Percentiles rank a stretch among this genome's conserved stretches.
phyloP scores from a whole-genome alignment of 2,888 invertebrate genomes.

The Athalia rosae region DNA sequence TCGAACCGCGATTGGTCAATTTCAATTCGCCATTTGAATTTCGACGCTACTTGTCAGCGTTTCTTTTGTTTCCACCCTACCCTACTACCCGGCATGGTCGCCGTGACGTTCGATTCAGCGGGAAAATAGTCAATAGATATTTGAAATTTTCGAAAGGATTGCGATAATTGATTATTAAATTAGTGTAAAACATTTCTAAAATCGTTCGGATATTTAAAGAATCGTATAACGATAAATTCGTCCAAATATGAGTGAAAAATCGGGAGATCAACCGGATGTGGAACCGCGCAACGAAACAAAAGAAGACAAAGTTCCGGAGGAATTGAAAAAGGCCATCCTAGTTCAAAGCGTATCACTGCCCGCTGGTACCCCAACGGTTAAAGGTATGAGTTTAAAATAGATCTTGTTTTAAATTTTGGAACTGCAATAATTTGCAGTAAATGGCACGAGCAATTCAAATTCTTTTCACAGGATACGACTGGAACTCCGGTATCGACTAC shows the following conservation, averaged over 20 bases:
- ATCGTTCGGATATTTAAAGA: neutral
- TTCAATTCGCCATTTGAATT: too few relatives aligned
- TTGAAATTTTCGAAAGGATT: too few relatives aligned
- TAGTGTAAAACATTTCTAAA: slow-evolving; percentile 2
- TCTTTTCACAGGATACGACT: slow-evolving; percentile 87
- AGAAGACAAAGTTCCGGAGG: slow-evolving; percentile 68
- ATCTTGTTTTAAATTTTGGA: neutral
- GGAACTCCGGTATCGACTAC: slow-evolving; percentile 92
- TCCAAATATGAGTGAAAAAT: slow-evolving; percentile 23
- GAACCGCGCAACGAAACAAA: neutral
- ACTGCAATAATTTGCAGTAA: neutral
- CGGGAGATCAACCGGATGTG: neutral
- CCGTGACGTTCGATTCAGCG: too few relatives aligned
- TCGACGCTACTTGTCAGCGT: too few relatives aligned
- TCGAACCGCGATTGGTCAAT: too few relatives aligned
- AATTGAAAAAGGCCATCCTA: slow-evolving; percentile 83
- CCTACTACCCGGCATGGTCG: too few relatives aligned
- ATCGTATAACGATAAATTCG: neutral
- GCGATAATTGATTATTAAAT: neutral
- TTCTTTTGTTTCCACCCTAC: too few relatives aligned
- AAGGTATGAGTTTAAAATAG: slow-evolving; percentile 64
- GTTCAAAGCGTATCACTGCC: slow-evolving; percentile 82
- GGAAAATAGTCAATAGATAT: too few relatives aligned
- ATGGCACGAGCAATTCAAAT: slow-evolving; percentile 23
- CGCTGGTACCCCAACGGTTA: slow-evolving; percentile 80